These are phyloP conservation scores for Caranx melampygus DNA, from an alignment of 2,113 vertebrate genomes.

Conservation along the genomic window DNA sequence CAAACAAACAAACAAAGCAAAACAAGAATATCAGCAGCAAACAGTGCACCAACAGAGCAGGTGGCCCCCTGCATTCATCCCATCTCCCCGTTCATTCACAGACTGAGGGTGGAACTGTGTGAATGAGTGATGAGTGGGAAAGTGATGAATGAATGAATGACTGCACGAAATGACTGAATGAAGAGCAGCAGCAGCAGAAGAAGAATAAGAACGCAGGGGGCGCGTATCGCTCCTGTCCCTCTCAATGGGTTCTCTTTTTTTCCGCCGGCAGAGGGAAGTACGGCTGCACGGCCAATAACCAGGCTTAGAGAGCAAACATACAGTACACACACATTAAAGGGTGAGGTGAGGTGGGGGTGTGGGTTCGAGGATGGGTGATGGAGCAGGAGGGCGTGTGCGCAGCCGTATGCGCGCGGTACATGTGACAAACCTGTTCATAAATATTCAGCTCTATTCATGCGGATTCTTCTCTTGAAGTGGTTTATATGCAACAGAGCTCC, in stretches of 20 bases:
- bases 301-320: conserved; percentile 60
- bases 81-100: conserved; percentile 65
- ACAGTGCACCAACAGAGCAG: conserved; percentile 15
- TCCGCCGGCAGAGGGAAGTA: conserved; percentile 53
- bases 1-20: not conserved
- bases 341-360: no score
- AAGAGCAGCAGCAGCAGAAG: conserved; percentile 26
- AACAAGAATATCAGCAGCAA: not conserved
- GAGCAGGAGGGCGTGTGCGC: not conserved
- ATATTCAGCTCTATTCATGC: conserved; percentile 83
- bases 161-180: conserved; percentile 63
- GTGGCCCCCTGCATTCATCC: conserved; percentile 36
- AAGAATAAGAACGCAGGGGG: conserved; percentile 25
- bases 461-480: conserved; percentile 77
- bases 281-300: conserved; percentile 61
- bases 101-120: conserved; percentile 44
- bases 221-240: conserved; percentile 27
- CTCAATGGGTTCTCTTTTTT: conserved; percentile 49
- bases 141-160: conserved; percentile 54
- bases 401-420: conserved; percentile 40
- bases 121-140: conserved; percentile 68
- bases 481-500: conserved; percentile 78
- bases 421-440: conserved; percentile 81
- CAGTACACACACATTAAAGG: conserved; percentile 35
- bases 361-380: not conserved